Evolutionary conservation across 1,140 invertebrate species (phyloP).

Genomic region (Drosophila willistoni): DNA sequence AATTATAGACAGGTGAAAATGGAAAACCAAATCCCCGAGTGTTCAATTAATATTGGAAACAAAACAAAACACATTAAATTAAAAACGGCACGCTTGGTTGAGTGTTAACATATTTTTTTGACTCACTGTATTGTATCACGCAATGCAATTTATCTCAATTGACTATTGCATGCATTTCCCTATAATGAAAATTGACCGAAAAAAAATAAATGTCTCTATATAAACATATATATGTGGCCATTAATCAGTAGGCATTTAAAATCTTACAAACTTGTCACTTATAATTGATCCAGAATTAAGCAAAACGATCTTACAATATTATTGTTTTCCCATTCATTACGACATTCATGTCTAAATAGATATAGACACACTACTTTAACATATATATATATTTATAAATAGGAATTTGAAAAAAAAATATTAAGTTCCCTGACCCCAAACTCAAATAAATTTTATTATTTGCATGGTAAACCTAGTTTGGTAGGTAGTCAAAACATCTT

Average conservation of each 20-base stretch:
- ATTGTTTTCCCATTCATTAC: neutral
- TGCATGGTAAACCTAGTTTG: neutral
- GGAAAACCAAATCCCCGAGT: neutral
- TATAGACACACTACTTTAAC: neutral
- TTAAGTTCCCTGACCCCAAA: neutral
- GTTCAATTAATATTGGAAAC: neutral
- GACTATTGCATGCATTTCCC: slow-evolving; percentile 17
- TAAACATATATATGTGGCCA: too few relatives aligned
- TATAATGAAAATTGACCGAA: slow-evolving; percentile 4
- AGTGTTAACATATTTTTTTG: neutral
- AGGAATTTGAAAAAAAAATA: neutral
- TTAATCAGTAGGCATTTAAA: slow-evolving; percentile 3
- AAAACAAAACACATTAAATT: neutral
- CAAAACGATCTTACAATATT: neutral
- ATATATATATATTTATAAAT: neutral
- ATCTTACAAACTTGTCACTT: neutral
- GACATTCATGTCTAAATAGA: neutral
- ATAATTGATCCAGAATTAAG: neutral
- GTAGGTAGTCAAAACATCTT: neutral
- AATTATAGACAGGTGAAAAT: neutral
- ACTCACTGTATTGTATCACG: slow-evolving; percentile 2
- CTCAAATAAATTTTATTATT: neutral
- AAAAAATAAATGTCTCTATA: neutral
- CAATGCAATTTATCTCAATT: slow-evolving; percentile 16
- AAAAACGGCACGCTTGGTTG: neutral